Percentiles rank a stretch among this genome's conserved stretches.
phyloP scores from a whole-genome alignment of 2,113 vertebrate species.

The Antidorcas marsupialis region DNA sequence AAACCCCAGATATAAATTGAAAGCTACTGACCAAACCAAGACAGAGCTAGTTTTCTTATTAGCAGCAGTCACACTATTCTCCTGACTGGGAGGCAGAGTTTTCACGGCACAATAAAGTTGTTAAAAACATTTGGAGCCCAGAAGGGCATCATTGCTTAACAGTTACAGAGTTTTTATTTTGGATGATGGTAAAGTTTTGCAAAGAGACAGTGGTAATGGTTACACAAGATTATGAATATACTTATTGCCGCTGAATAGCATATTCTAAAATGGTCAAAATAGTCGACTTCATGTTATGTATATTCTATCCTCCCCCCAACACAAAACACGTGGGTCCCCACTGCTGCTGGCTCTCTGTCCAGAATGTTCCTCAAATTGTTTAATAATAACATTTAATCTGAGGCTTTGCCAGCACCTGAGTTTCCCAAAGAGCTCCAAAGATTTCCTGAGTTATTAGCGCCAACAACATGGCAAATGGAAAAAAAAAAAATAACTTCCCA shows the following conservation, averaged over 20 bases:
- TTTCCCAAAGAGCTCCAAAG: constrained; percentile 1
- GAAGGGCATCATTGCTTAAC: neutral
- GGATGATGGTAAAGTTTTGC: neutral
- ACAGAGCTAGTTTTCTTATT: neutral
- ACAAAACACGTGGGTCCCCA: neutral
- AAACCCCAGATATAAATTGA: neutral
- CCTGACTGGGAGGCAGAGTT: neutral
- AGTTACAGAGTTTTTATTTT: neutral
- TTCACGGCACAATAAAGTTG: neutral
- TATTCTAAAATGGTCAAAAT: constrained; percentile 28
- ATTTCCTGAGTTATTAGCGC: constrained; percentile 14
- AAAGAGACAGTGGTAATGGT: neutral
- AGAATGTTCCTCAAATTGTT: neutral
- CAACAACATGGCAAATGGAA: constrained; percentile 6
- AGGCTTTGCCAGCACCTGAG: constrained; percentile 10
- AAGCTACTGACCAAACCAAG: neutral
- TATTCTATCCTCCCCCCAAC: neutral
- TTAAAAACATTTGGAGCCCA: neutral
- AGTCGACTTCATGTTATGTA: neutral
- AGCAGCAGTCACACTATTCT: neutral
- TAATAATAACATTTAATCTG: constrained; percentile 32
- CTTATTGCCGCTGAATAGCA: neutral
- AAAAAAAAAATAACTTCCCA: neutral
- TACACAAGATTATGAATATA: neutral
- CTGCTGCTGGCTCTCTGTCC: neutral